Conservation (phyloP, 2,888 invertebrate genomes). For the Orgyia antiqua region DNA sequence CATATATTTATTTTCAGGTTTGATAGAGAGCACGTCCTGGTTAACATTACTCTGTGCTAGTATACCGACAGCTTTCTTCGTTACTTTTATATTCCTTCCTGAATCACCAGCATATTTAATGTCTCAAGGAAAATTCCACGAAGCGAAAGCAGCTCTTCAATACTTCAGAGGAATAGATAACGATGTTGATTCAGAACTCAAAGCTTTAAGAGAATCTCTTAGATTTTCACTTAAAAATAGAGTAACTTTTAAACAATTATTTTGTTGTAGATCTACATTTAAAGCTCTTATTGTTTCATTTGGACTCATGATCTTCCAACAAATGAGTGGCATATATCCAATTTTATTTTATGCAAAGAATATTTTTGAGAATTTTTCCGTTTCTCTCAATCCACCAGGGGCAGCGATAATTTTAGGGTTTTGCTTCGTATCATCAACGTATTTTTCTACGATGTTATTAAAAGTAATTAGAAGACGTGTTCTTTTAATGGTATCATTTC, state of each 20-base stretch:
- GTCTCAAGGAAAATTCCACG: constrained; percentile 71
- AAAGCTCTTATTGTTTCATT: constrained; percentile 71
- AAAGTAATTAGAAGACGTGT: constrained; percentile 80
- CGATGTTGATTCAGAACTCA: constrained; percentile 76
- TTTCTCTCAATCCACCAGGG: constrained; percentile 51
- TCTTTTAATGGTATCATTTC: constrained; percentile 79
- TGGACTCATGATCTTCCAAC: constrained; percentile 82
- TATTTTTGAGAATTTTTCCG: constrained; percentile 72
- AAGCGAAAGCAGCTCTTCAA: constrained; percentile 79
- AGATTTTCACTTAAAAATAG: constrained; percentile 60
- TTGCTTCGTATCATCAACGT: constrained; percentile 77
- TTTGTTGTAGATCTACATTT: constrained; percentile 55
- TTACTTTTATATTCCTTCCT: constrained; percentile 80
- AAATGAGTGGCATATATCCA: constrained; percentile 79
- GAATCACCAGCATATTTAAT: constrained; percentile 83
- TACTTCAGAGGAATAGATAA: constrained; percentile 81
- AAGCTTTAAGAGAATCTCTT: constrained; percentile 62
- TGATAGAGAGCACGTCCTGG: constrained; percentile 58
- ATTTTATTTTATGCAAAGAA: constrained; percentile 78
- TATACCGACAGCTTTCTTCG: constrained; percentile 62
- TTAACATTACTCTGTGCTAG: constrained; percentile 58
- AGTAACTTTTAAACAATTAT: constrained; percentile 63
- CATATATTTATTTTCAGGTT: constrained; percentile 54
- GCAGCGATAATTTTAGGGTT: constrained; percentile 80
- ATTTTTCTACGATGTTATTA: constrained; percentile 75